phyloP scores from a whole-genome alignment of 2,113 vertebrate species.

The Lamprotornis superbus region DNA sequence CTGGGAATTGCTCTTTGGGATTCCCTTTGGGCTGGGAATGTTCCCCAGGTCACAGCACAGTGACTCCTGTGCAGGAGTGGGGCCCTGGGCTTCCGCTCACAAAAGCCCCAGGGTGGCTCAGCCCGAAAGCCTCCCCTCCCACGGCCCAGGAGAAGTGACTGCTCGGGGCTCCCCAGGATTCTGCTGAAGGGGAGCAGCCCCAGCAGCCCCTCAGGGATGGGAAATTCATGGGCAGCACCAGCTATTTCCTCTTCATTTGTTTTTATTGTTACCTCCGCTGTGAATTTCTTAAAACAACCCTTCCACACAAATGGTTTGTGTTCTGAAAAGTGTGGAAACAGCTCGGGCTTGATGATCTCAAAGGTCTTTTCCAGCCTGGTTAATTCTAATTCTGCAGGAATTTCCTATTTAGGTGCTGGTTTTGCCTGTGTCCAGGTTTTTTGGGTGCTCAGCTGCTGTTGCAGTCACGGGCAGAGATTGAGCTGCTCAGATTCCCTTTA shows the following conservation, averaged over 20 bases:
- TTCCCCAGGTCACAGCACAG: background rate
- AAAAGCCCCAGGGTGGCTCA: background rate
- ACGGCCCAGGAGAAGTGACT: constrained; percentile 12
- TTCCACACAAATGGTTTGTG: background rate
- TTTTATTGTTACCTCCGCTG: rapidly evolving
- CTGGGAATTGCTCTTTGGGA: background rate
- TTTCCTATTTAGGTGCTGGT: background rate
- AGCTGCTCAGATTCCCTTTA: background rate
- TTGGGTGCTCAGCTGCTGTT: background rate
- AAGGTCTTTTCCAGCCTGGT: background rate
- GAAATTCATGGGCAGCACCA: background rate
- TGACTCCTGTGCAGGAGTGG: background rate
- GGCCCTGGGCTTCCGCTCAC: background rate
- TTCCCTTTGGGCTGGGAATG: background rate
- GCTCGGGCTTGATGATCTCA: background rate
- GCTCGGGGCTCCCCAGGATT: constrained; percentile 22
- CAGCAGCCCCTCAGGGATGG: background rate
- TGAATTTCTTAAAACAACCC: background rate
- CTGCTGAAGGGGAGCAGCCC: background rate
- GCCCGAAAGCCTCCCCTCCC: constrained; percentile 40
- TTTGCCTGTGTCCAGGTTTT: background rate
- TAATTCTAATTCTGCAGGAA: background rate
- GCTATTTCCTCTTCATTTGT: rapidly evolving
- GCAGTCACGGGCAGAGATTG: background rate
- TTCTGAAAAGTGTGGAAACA: background rate